These are phyloP conservation scores for Palythoa heliodiscus DNA, from an alignment of 92 coral and sea anemone species.

Conservation along the genomic window DNA sequence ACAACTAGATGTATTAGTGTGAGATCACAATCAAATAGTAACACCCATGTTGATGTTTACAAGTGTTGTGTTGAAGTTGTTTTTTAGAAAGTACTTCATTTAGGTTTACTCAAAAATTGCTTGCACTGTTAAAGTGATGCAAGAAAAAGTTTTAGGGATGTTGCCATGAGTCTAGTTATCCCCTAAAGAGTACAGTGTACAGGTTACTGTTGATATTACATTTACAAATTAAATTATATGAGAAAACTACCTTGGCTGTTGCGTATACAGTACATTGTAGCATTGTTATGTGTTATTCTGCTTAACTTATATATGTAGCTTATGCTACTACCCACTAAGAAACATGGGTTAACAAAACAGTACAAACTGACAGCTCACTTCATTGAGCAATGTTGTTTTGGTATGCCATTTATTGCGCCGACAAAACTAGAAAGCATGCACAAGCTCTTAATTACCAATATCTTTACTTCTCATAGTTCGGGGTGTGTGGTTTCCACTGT, in stretches of 20 bases:
- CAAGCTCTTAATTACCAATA: not conserved
- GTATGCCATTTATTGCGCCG: slow-evolving; percentile 3
- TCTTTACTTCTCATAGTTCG: slow-evolving; percentile 5
- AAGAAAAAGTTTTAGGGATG: not conserved
- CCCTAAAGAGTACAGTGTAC: slow-evolving; percentile 1
- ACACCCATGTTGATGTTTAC: not conserved
- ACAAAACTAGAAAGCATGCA: not conserved
- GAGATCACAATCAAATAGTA: not conserved
- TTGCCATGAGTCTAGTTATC: not conserved
- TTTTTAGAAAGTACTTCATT: too few species aligned
- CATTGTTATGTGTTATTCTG: not conserved
- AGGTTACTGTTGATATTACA: not conserved
- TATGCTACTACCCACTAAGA: not conserved
- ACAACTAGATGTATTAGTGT: not conserved
- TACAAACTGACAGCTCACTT: slow-evolving; percentile 18
- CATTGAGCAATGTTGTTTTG: not conserved
- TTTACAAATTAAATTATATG: not conserved
- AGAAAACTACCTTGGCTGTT: not conserved
- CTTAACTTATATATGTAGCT: not conserved
- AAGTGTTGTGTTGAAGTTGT: not conserved
- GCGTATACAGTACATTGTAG: not conserved
- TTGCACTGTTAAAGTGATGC: not conserved
- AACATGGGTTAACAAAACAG: not conserved
- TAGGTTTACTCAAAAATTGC: not conserved
- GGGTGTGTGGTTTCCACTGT: not conserved